Percentiles rank a stretch among this genome's conserved stretches.
These are phyloP conservation scores for Apogon hyalosoma DNA, from an alignment of 2,797 vertebrate species.

Conservation along the genomic window DNA sequence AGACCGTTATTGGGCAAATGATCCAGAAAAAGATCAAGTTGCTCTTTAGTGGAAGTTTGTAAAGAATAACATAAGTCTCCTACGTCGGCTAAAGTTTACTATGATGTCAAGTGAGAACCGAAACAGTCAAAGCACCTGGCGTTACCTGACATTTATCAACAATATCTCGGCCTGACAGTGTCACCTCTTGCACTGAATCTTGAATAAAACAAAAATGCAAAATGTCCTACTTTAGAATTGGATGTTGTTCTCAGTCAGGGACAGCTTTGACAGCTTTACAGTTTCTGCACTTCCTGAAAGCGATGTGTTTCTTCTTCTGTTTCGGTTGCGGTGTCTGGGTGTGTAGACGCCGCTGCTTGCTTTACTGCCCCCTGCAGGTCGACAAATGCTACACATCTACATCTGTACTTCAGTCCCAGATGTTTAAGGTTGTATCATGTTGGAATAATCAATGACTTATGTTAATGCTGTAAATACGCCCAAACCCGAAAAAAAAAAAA, in stretches of 20 bases:
- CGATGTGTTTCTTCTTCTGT: background rate
- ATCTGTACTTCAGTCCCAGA: no score
- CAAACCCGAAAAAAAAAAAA: no score
- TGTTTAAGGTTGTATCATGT: no score
- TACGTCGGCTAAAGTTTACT: background rate
- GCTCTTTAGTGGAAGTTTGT: background rate
- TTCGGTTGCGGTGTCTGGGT: background rate
- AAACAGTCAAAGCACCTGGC: background rate
- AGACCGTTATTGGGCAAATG: no score
- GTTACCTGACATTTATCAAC: background rate
- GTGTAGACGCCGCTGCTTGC: no score
- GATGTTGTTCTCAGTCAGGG: background rate
- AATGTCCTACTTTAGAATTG: background rate
- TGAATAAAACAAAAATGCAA: background rate
- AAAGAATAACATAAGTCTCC: background rate
- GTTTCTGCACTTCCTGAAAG: conserved; percentile 68
- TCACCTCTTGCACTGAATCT: background rate
- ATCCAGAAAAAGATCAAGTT: no score
- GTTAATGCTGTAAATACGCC: no score
- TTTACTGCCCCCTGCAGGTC: no score
- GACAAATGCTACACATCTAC: no score
- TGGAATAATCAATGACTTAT: no score
- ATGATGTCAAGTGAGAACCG: background rate
- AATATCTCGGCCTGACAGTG: fast-evolving
- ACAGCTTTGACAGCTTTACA: conserved; percentile 14